Percentiles rank a stretch among this genome's conserved stretches.
These are phyloP conservation scores for Junonia oenone DNA, from an alignment of 2,888 invertebrate genomes.

Conservation along the genomic window DNA sequence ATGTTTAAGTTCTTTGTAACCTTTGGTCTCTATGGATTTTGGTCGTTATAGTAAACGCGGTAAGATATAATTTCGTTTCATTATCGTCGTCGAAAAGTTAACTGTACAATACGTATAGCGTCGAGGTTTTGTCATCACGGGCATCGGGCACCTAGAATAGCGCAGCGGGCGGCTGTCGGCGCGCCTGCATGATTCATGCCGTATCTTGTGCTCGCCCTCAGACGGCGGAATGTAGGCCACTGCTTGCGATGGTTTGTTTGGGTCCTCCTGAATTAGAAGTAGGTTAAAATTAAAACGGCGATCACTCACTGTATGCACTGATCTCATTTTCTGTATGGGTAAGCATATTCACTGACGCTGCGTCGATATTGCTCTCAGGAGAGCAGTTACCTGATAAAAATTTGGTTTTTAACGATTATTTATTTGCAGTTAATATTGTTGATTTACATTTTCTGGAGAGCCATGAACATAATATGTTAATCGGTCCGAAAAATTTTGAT, in stretches of 20 bases:
- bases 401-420: too few species aligned
- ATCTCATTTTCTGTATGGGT: not conserved
- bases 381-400: too few species aligned
- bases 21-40: not conserved
- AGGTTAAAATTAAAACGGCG: slow-evolving; percentile 72
- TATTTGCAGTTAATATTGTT: too few species aligned
- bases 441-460: too few species aligned
- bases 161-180: slow-evolving; percentile 31
- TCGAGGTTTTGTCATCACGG: slow-evolving; percentile 22
- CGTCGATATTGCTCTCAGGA: too few species aligned
- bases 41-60: not conserved
- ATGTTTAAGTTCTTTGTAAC: not conserved
- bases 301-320: slow-evolving; percentile 43
- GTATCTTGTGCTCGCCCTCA: slow-evolving; percentile 55
- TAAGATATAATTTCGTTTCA: not conserved
- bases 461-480: not conserved
- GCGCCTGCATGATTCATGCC: slow-evolving; percentile 60
- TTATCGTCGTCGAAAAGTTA: not conserved
- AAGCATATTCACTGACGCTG: not conserved
- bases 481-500: too few species aligned
- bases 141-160: slow-evolving; percentile 15
- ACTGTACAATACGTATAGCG: slow-evolving; percentile 20
- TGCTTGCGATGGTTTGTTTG: slow-evolving; percentile 76
- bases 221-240: slow-evolving; percentile 72
- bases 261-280: slow-evolving; percentile 73